Conservation (phyloP, 2,888 invertebrate species). For the Strigamia transsilvanica region DNA sequence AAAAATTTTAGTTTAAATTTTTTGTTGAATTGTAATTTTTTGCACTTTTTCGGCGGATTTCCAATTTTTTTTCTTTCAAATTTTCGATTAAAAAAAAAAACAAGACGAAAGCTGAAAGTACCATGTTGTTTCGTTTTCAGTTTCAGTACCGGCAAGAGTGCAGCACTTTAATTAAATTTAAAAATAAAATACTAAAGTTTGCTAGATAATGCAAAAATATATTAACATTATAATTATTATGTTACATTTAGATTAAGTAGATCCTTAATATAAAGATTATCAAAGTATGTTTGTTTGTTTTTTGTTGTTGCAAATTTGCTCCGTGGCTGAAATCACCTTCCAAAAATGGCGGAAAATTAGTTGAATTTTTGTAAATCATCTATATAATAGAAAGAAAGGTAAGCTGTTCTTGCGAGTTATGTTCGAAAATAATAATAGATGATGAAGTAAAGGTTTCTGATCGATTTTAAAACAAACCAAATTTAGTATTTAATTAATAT, state of each 20-base stretch:
- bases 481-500: neutral
- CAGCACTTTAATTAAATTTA: neutral
- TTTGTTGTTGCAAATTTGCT: neutral
- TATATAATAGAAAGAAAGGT: neutral
- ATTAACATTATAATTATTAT: neutral
- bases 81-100: no score
- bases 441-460: no score
- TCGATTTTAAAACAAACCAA: neutral
- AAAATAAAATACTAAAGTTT: neutral
- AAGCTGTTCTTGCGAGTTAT: neutral
- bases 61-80: no score
- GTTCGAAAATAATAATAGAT: neutral
- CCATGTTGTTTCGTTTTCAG: neutral
- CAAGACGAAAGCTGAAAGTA: no score
- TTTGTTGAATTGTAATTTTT: no score
- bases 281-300: neutral
- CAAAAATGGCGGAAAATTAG: slow-evolving; percentile 21
- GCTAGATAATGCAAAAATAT: neutral
- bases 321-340: slow-evolving; percentile 2
- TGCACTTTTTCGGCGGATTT: no score
- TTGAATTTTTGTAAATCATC: slow-evolving; percentile 11
- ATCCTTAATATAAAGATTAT: no score
- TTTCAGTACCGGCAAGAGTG: neutral
- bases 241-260: no score
- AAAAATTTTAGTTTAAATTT: no score